These are phyloP conservation scores for Norana najaformis DNA, from an alignment of 2,888 invertebrate genomes.

Conservation along the genomic window DNA sequence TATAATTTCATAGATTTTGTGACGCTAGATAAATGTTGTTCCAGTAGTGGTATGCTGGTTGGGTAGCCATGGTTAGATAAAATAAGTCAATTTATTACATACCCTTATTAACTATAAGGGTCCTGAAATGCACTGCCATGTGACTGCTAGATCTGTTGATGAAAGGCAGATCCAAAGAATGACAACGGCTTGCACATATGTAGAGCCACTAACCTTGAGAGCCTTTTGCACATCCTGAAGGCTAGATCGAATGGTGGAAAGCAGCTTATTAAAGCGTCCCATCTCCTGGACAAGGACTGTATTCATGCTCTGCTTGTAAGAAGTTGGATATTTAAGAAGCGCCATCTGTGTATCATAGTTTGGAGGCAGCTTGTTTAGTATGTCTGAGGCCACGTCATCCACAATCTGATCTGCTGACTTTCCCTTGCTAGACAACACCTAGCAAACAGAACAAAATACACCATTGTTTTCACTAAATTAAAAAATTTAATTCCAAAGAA, in stretches of 20 bases:
- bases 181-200: neutral
- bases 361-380: conserved; percentile 68
- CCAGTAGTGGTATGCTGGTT: too few species aligned
- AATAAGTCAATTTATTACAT: neutral
- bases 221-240: conserved; percentile 62
- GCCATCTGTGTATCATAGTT: conserved; percentile 62
- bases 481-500: too few species aligned
- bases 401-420: conserved; percentile 80
- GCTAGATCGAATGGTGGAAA: conserved; percentile 56
- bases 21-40: too few species aligned
- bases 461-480: neutral
- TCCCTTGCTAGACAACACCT: conserved; percentile 61
- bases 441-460: neutral
- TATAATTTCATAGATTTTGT: too few species aligned
- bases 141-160: neutral
- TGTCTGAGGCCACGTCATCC: conserved; percentile 77
- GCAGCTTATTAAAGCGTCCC: conserved; percentile 62
- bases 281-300: conserved; percentile 65
- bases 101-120: neutral
- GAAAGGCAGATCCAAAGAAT: neutral
- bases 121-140: neutral
- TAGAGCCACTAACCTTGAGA: conserved; percentile 58
- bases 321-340: conserved; percentile 61
- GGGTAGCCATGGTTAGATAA: neutral
- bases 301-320: conserved; percentile 64